Evolutionary conservation across 2,113 vertebrate genomes (phyloP).

Genomic region (Sorex fumeus): DNA sequence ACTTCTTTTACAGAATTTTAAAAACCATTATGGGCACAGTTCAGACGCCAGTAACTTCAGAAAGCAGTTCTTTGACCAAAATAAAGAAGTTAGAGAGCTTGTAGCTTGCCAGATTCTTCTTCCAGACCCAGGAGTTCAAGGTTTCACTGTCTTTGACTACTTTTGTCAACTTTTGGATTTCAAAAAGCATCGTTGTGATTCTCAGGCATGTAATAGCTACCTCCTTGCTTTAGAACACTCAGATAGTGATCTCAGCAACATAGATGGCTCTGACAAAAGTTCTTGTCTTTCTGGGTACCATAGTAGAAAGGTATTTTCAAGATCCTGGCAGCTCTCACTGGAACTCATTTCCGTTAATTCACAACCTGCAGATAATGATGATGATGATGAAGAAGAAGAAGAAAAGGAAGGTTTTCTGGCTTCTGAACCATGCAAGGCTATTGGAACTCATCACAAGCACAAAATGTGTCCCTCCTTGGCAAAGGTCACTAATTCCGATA

Average conservation of each 20-base stretch:
- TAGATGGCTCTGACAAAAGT: constrained; percentile 77
- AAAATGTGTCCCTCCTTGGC: constrained; percentile 57
- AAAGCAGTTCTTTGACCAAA: constrained; percentile 72
- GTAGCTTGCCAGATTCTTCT: constrained; percentile 90
- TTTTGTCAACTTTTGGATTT: constrained; percentile 84
- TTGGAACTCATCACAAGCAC: constrained; percentile 72
- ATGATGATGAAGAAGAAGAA: too few species aligned
- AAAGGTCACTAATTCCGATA: constrained; percentile 53
- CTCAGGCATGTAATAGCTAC: constrained; percentile 56
- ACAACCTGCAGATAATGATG: constrained; percentile 81
- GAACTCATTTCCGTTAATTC: constrained; percentile 87
- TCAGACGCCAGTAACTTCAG: constrained; percentile 77
- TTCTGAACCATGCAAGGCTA: constrained; percentile 68
- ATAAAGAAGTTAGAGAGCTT: constrained; percentile 82
- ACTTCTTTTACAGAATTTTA: constrained; percentile 85
- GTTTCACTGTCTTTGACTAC: constrained; percentile 90
- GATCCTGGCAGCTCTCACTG: constrained; percentile 87
- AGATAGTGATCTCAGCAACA: constrained; percentile 81
- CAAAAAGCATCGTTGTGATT: constrained; percentile 52
- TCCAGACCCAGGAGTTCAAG: constrained; percentile 84
- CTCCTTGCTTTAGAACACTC: constrained; percentile 71
- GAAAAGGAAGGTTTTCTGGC: constrained; percentile 72
- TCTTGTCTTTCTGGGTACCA: constrained; percentile 73
- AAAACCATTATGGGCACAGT: constrained; percentile 70
- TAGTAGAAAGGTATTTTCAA: constrained; percentile 72